phyloP scores from a whole-genome alignment of 2,113 vertebrate species.

The Blennius ocellaris region DNA sequence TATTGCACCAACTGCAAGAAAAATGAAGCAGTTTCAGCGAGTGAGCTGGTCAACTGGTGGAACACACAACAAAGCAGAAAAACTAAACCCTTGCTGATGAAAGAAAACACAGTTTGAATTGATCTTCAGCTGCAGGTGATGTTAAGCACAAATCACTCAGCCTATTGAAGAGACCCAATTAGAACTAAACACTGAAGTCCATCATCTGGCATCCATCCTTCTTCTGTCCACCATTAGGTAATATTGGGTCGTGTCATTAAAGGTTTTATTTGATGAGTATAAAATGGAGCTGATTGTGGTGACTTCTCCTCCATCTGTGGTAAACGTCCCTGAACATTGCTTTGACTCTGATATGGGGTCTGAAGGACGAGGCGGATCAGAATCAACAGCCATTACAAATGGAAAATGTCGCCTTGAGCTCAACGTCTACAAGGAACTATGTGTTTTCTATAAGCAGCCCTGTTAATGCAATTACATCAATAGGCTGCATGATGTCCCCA shows the following conservation, averaged over 20 bases:
- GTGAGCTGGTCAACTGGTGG: neutral
- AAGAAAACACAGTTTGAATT: too few relatives aligned
- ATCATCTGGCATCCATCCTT: too few relatives aligned
- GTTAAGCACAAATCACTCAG: too few relatives aligned
- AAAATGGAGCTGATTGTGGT: neutral
- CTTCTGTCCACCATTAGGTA: too few relatives aligned
- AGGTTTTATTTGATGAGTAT: neutral
- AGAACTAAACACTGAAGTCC: too few relatives aligned
- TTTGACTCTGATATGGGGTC: neutral
- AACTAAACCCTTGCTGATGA: too few relatives aligned
- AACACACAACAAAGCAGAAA: too few relatives aligned
- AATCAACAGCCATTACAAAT: neutral
- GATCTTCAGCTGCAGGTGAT: too few relatives aligned
- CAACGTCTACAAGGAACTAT: neutral
- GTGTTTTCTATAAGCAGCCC: neutral
- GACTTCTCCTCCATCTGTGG: constrained; percentile 10
- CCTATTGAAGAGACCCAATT: too few relatives aligned
- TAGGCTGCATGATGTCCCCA: neutral
- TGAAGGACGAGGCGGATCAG: neutral
- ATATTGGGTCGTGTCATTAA: too few relatives aligned
- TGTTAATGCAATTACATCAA: constrained; percentile 8
- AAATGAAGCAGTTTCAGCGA: neutral
- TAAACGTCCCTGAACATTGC: neutral
- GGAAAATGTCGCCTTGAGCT: neutral
- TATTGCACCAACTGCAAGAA: neutral